phyloP scores from a whole-genome alignment of 2,797 vertebrate species.

The Pachyuromys duprasi region DNA sequence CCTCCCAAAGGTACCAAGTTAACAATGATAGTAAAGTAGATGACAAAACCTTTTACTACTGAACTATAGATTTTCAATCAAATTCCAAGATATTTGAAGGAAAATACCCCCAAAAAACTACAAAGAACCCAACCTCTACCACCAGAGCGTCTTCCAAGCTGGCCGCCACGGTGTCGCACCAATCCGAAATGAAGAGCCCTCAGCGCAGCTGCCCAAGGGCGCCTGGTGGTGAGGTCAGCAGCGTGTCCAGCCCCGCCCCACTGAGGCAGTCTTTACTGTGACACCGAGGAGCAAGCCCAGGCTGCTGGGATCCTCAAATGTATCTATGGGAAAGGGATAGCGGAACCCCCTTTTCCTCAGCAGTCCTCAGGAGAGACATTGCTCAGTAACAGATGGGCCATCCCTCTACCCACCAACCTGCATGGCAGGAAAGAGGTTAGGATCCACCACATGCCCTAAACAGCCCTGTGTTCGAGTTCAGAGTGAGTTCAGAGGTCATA shows the following conservation, averaged over 20 bases:
- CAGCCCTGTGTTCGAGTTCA: background rate
- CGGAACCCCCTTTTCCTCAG: background rate
- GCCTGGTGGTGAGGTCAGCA: constrained; percentile 70
- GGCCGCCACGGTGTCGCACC: constrained; percentile 56
- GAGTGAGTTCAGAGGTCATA: background rate
- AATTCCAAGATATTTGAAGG: constrained; percentile 39
- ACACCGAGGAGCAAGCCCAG: background rate
- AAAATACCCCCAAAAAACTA: constrained; percentile 10
- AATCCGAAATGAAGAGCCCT: constrained; percentile 67
- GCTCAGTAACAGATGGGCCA: background rate
- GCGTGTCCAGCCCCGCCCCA: constrained; percentile 65
- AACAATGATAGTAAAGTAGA: background rate
- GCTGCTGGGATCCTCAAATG: background rate
- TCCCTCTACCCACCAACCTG: background rate
- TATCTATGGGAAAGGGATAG: background rate
- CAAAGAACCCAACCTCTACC: constrained; percentile 77
- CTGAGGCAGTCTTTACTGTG: constrained; percentile 38
- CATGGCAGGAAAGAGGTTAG: background rate
- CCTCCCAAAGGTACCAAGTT: background rate
- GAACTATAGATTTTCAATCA: background rate
- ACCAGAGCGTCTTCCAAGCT: constrained; percentile 72
- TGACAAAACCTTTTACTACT: background rate
- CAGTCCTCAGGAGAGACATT: background rate
- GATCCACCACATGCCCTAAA: background rate
- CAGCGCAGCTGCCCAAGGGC: constrained; percentile 17